Evolutionary conservation across 2,888 invertebrate species (phyloP), one percentile per base, ranked within the genome.

Genomic region (Rhingia campestris): DNA sequence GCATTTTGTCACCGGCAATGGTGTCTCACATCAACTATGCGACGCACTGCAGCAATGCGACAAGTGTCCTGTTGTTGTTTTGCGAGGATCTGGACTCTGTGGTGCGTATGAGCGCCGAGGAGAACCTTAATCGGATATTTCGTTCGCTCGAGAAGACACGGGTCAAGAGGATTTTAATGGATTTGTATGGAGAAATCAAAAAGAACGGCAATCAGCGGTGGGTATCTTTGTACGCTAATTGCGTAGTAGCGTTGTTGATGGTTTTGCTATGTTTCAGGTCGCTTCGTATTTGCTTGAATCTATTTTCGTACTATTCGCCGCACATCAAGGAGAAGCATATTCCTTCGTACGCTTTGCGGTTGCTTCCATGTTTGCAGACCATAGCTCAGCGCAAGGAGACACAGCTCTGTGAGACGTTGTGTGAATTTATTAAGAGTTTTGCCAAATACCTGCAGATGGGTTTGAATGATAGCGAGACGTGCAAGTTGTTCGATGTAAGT

Each of bases 101-200:
- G 90, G 94, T 96, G 35, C 92, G 96, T 75, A 95, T 96, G 93
- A 94, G 95, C 63, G 96, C 96, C 51, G 96, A 96, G 89, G 97
- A 97, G 91, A 95, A 95, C 88, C 92, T 97, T 1, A 96, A 96
- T 89, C 93, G 94, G 90, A 95, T 96, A 67, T 95, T 96, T 87
- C 93, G 95, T 91, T 93, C 93, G 6, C 91, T 95, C 88, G 93
- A 94, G 86, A 95, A 95, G 88, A 94, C 94, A 22, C 94, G 95
- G 86, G 93, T 95, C 9, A 94, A 94, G 33, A 94, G 96, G 88
- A 93, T 97, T 69, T 94, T 96, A 88, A 94, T 96, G 88, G 96
- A 96, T 90, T 92, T 97, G 51, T 96, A 95, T 89, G 95, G 95
- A 87, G 96, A 96, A 92, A 95, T 97, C 53, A 96, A 96, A 90